Evolutionary conservation across 2,797 vertebrate species (phyloP), one percentile per base, ranked within the genome.

Genomic region (Melanotaenia pygmaea): DNA sequence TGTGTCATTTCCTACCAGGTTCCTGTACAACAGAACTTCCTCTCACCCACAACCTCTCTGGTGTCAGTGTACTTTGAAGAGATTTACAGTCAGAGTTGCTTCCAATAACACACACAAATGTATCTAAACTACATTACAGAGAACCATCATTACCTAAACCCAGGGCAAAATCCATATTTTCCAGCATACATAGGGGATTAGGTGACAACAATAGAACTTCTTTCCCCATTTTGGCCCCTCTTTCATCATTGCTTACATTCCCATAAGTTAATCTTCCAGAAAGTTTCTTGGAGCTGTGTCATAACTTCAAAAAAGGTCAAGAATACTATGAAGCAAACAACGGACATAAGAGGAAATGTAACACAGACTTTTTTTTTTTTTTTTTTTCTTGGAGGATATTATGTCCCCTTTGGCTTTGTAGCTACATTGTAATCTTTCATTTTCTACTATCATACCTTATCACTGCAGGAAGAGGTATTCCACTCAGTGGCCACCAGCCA

Each of bases 401-500:
- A 64, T 68, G 80, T 70, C 80, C 68, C 79, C 64, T 81, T 65
- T 73, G 72, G 72, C 72, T 76, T 64, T 66, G 60, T 22, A 68
- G 76, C 80, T 69, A 73, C 74, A 86, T 14, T 26, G 56, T 66
- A 60, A 85, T 85, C 77, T 85, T 84, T 88, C 86, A 86, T 89
- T 91, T 80, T 69, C 65, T 82, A 74, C 83, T 77, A 80, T 82
- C 82, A 71, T 77, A 53, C 69, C 84, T 89, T 87, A 89, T 92
- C 90, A 85, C 60, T 57, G 56, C 85, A 90, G 88, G 86, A 89
- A 89, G 84, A 64, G 65, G 76, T 72, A 81, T 91, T 91, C 90
- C 88, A 80, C 60, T 63, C 76, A 64, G 51, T 89, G 90, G 89
- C 80, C 58, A 59, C 22, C 58, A 40, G 88, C 88, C 90, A 91